Evolutionary conservation across 2,797 vertebrate species (phyloP).

Genomic region (Astyanax mexicanus): DNA sequence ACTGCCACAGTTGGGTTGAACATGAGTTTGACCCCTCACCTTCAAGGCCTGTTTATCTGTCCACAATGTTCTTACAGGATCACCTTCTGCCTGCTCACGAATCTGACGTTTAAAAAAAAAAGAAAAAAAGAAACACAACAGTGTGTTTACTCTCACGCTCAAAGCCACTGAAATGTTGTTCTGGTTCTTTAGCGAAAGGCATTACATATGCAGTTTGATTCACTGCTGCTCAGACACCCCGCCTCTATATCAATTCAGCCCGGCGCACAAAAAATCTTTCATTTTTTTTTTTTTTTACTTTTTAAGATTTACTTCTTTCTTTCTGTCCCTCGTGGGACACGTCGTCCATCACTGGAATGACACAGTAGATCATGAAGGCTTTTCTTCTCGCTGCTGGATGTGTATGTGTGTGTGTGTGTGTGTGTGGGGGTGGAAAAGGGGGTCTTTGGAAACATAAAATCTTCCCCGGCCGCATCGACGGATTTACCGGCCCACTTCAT

Average conservation of each 20-base stretch:
- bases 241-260: conserved; percentile 26
- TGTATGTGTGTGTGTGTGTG: neutral
- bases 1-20: no score
- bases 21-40: no score
- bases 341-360: conserved; percentile 65
- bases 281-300: conserved; percentile 20
- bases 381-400: conserved; percentile 29
- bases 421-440: neutral
- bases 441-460: conserved; percentile 34
- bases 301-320: neutral
- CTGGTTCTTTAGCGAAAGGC: neutral
- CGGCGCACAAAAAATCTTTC: conserved; percentile 28
- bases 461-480: conserved; percentile 23
- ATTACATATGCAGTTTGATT: conserved; percentile 47
- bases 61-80: neutral
- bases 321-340: conserved; percentile 52
- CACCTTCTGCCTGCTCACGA: neutral
- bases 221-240: conserved; percentile 27
- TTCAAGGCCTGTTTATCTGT: no score
- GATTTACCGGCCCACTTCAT: conserved; percentile 44
- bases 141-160: neutral
- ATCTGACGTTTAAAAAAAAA: neutral
- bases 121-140: no score
- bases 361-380: conserved; percentile 62
- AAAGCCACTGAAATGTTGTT: neutral